Evolutionary conservation across 2,888 invertebrate genomes (phyloP), one percentile per base, ranked within the genome.

Genomic region (Eilema caniola): DNA sequence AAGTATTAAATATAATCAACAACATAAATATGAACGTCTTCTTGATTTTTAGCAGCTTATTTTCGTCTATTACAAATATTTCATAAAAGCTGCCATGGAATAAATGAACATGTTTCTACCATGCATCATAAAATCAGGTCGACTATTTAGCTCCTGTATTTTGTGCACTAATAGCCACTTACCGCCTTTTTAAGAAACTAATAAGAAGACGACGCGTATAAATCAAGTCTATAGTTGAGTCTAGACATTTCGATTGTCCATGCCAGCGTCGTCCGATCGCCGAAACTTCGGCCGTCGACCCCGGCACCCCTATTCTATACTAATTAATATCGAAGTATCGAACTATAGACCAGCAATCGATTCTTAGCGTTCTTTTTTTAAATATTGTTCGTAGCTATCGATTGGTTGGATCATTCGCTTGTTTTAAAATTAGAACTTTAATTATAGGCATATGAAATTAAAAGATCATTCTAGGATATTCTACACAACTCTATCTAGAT

Each of bases 291-390:
- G 86, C 60, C 89, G 67, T 82, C 85, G 91, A 92, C 85, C 92
- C 81, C 66, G 23, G 70, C 82, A 86, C 83, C 88, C 90, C 86
- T 90, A 92, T 90, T 91, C 91, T 84, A 87, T 56, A 77, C 66
- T 77, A 81, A 84, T 82, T 80, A 73, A 66, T 69, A 67, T 69
- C 65, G 63, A 66, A 68, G 53, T n/a, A n/a, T 53, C 59, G 25
- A 28, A 25, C 70, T 70, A 73, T 77, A 56, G 41, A 70, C 57
- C 28, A n/a, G 12, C 47, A 8, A 70, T 70, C 67, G 53, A n/a
- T 69, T 33, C 47, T 57, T n/a, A 8, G 53, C 31, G 16, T 47
- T 28, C n/a, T 10, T 47, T 28, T 59, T 59, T 59, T 10, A 7
- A 47, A 64, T 63, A 28, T 28, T 53, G 12, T 12, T 64, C 14